Evolutionary conservation across 2,888 invertebrate species (phyloP).

Genomic region (Falcaria lacertinaria): DNA sequence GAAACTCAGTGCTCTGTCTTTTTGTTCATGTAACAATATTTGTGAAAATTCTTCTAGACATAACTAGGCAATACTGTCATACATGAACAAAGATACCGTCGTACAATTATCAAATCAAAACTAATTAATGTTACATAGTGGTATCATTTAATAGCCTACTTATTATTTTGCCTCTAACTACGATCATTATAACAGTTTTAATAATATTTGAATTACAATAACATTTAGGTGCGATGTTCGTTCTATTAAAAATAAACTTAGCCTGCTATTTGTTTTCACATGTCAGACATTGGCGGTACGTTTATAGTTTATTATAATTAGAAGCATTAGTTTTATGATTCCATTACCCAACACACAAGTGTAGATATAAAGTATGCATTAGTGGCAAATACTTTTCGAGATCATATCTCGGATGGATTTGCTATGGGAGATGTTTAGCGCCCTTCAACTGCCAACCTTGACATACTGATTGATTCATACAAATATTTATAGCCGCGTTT

Average conservation of each 20-base stretch:
- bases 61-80: too few relatives aligned
- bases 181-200: background rate
- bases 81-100: too few relatives aligned
- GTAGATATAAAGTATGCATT: background rate
- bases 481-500: background rate
- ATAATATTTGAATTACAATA: background rate
- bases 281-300: background rate
- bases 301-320: constrained; percentile 1
- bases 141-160: too few relatives aligned
- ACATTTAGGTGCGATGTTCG: background rate
- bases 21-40: too few relatives aligned
- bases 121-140: too few relatives aligned
- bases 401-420: background rate
- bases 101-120: too few relatives aligned
- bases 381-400: background rate
- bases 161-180: too few relatives aligned
- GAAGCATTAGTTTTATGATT: background rate
- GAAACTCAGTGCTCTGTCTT: too few relatives aligned
- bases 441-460: background rate
- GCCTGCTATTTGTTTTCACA: background rate
- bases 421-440: background rate
- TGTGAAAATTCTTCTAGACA: too few relatives aligned
- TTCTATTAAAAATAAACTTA: background rate
- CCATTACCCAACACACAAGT: background rate
- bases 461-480: background rate